Percentiles rank a stretch among this genome's conserved stretches.
phyloP scores from a whole-genome alignment of 2,113 vertebrate genomes.

The Rostratula benghalensis region DNA sequence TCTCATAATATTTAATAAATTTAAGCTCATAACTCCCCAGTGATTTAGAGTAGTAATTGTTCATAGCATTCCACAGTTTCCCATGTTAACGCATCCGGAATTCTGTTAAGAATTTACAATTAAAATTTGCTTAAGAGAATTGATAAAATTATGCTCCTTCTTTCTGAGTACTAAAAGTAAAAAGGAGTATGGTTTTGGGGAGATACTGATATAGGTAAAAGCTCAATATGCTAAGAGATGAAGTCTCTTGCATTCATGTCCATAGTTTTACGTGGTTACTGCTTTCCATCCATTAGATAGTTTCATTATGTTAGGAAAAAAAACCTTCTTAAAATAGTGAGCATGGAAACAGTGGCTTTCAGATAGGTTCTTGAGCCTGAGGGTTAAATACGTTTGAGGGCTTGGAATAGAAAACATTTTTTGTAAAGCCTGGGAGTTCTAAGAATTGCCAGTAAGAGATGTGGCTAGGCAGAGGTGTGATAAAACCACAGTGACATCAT shows the following conservation, averaged over 20 bases:
- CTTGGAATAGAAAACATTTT: background rate
- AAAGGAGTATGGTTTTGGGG: background rate
- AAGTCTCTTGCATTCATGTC: background rate
- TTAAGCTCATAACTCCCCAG: background rate
- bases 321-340: background rate
- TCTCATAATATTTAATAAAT: constrained; percentile 36
- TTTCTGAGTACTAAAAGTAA: background rate
- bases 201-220: background rate
- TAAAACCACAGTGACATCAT: background rate
- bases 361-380: background rate
- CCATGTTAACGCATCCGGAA: background rate
- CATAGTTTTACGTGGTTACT: background rate
- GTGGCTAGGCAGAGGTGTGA: background rate
- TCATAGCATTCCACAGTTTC: background rate
- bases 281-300: background rate
- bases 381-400: background rate
- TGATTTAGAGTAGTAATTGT: constrained; percentile 11
- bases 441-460: background rate
- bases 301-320: background rate
- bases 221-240: rapidly evolving
- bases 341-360: background rate
- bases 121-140: background rate
- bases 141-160: background rate
- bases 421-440: background rate
- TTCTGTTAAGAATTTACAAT: background rate